Conservation (phyloP, 2,888 invertebrate genomes). For the Seira ritae region DNA sequence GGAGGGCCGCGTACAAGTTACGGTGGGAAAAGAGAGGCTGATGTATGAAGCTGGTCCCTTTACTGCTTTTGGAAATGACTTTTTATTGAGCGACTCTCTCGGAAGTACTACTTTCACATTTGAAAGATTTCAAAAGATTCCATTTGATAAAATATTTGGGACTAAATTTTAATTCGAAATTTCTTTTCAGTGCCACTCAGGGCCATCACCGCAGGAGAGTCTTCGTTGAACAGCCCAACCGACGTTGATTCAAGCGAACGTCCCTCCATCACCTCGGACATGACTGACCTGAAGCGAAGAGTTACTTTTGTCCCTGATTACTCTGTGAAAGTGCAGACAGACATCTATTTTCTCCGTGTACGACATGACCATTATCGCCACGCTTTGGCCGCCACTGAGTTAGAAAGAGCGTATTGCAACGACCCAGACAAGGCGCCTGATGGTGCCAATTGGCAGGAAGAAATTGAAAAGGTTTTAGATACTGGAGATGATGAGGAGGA, state of each 20-base stretch:
- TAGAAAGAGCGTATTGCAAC: conserved; percentile 84
- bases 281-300: conserved; percentile 74
- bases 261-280: conserved; percentile 49
- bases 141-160: no score
- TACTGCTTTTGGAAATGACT: conserved; percentile 93
- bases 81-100: conserved; percentile 52
- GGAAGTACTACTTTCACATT: neutral
- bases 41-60: conserved; percentile 98
- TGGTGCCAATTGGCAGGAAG: conserved; percentile 86
- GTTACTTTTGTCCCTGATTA: conserved; percentile 95
- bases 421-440: conserved; percentile 77
- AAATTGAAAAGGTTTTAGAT: conserved; percentile 75
- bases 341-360: conserved; percentile 90
- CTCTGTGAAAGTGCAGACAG: conserved; percentile 88
- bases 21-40: conserved; percentile 93
- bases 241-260: conserved; percentile 40
- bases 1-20: conserved; percentile 96
- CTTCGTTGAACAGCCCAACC: conserved; percentile 41
- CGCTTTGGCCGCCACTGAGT: conserved; percentile 90
- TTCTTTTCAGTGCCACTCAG: neutral
- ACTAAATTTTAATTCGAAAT: neutral
- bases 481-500: conserved; percentile 49
- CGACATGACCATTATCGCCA: conserved; percentile 91
- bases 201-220: conserved; percentile 17
- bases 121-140: neutral